Evolutionary conservation across 2,888 invertebrate species (phyloP), one percentile per base, ranked within the genome.

Genomic region (Emmelina monodactyla): DNA sequence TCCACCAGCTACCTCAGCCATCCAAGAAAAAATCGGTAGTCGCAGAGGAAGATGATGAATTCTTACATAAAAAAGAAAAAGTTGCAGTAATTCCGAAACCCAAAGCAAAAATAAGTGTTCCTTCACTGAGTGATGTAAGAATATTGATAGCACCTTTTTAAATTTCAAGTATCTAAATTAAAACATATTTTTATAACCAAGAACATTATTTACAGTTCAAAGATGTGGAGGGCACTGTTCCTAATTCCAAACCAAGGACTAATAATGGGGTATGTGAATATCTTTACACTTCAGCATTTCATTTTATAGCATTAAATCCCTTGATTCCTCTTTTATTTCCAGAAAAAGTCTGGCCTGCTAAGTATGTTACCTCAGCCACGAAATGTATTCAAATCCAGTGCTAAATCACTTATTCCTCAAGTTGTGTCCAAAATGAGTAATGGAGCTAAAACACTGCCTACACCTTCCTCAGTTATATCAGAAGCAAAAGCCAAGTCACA

Each of bases 301-400:
- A 5, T 9, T 19, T 6, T 19, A 19, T 19, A 6, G 9, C n/a
- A 19, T 9, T 19, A 19, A 6, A 19, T 19, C 9, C 19, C 19
- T 19, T 19, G 19, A 19, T 19, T 6, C 5, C 19, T 19, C 22
- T 32, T 14, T 43, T 37, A 29, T 62, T 60, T 40, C n/a, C 57
- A 87, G 86, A 85, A 83, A 71, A 84, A 83, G 42, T 84, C 85
- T 11, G 85, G 88, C 6, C 64, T 92, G 7, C 80, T 91, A 31
- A 82, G 85, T 37, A 67, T 91, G 29, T 61, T 92, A 28, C 91
- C 91, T 6, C 83, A 85, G 46, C 91, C 91, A 10, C 86, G 81
- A 64, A 72, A 76, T 51, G 62, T 58, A 30, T 52, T 62, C 3
- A 57, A 46, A 22, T 44, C 67, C 35, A 64, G 61, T 39, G 54